Evolutionary conservation across 1,140 invertebrate genomes (phyloP).

Genomic region (Glossosoma conforme): DNA sequence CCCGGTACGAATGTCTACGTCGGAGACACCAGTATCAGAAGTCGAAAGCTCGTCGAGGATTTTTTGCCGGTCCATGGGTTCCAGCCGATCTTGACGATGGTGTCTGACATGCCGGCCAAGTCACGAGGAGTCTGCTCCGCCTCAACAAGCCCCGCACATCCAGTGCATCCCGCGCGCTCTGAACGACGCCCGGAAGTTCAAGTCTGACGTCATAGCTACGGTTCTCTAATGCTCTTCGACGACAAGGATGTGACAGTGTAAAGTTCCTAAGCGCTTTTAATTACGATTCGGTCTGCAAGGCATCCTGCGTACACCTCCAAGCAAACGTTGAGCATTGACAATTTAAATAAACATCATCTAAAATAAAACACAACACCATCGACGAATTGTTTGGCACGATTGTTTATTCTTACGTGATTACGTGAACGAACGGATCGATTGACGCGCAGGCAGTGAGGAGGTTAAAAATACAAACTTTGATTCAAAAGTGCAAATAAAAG

Average conservation of each 20-base stretch:
- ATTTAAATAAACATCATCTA: no score
- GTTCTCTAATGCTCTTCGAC: slow-evolving; percentile 43
- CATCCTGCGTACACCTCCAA: background rate
- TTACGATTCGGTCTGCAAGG: slow-evolving; percentile 20
- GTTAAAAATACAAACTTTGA: no score
- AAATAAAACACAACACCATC: no score
- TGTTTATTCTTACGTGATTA: no score
- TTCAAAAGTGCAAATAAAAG: no score
- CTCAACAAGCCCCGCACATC: slow-evolving; percentile 23
- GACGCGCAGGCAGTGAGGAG: no score
- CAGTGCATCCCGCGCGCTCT: slow-evolving; percentile 26
- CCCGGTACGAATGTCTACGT: slow-evolving; percentile 56
- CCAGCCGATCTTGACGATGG: slow-evolving; percentile 53
- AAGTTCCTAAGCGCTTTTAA: slow-evolving; percentile 32
- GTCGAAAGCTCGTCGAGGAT: slow-evolving; percentile 55
- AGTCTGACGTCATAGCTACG: slow-evolving; percentile 59
- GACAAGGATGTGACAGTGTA: slow-evolving; percentile 30
- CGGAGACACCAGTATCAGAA: slow-evolving; percentile 50
- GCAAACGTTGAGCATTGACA: no score
- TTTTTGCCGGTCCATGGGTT: slow-evolving; percentile 51
- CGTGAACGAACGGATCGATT: no score
- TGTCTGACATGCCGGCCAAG: slow-evolving; percentile 37
- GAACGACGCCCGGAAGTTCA: slow-evolving; percentile 47
- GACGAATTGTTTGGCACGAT: no score
- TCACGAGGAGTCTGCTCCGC: slow-evolving; percentile 35